Evolutionary conservation across 92 coral and sea anemone genomes (phyloP).

Genomic region (Epizoanthus rinbou): DNA sequence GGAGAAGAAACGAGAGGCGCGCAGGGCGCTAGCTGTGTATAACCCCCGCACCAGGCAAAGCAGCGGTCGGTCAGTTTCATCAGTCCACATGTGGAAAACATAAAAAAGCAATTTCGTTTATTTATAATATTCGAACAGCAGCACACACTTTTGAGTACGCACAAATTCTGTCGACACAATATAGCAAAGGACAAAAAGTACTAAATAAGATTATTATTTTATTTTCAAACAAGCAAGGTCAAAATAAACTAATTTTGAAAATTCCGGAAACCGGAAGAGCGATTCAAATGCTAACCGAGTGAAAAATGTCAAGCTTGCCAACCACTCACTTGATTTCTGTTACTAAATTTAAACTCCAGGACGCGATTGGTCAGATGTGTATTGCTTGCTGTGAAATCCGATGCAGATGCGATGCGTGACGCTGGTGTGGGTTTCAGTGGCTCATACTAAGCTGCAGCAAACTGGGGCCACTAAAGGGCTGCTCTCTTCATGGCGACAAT

Average conservation of each 20-base stretch:
- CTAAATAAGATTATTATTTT: not conserved
- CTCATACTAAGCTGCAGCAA: not conserved
- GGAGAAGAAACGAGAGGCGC: not conserved
- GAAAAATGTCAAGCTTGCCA: conserved; percentile 20
- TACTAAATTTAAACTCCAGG: not conserved
- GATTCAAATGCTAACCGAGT: conserved; percentile 6
- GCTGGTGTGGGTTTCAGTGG: conserved; percentile 1
- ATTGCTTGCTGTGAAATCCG: conserved; percentile 20
- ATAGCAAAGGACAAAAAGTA: not conserved
- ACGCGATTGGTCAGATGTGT: conserved; percentile 10
- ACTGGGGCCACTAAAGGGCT: not conserved
- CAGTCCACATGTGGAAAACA: conserved; percentile 22
- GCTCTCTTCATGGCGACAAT: not conserved
- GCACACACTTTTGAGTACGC: not conserved
- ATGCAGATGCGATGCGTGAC: not conserved
- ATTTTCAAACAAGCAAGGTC: not conserved
- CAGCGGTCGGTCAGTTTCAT: not conserved
- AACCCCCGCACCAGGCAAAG: not conserved
- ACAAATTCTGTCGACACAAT: not conserved
- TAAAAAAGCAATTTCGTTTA: not conserved
- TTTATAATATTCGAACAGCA: not conserved
- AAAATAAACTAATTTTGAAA: conserved; percentile 6
- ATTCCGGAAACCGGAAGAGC: conserved; percentile 39
- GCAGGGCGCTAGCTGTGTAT: not conserved
- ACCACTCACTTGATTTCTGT: conserved; percentile 22